Conservation (phyloP, 2,113 vertebrate genomes). For the Halichoerus grypus region DNA sequence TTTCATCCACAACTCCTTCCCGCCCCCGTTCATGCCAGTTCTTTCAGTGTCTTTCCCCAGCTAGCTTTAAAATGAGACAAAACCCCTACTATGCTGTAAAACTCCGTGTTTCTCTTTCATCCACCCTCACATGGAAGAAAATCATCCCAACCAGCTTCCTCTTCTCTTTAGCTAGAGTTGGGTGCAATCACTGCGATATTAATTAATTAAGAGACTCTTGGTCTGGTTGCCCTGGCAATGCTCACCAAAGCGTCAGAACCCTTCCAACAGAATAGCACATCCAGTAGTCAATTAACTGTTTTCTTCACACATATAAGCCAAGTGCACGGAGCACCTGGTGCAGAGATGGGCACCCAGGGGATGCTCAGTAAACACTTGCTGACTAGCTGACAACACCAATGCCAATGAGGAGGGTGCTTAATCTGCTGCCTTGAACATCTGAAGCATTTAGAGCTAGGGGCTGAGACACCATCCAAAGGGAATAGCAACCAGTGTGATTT, state of each 20-base stretch:
- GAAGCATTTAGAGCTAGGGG: neutral
- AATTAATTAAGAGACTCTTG: constrained; percentile 67
- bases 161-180: neutral
- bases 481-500: neutral
- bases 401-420: neutral
- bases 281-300: constrained; percentile 52
- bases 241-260: constrained; percentile 53
- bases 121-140: constrained; percentile 3
- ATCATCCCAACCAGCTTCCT: neutral
- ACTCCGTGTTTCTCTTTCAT: neutral
- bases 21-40: neutral
- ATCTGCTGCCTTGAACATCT: neutral
- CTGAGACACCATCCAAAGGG: neutral
- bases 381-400: constrained; percentile 14
- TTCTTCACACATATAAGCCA: constrained; percentile 17
- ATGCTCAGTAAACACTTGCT: neutral
- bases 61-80: neutral
- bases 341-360: constrained; percentile 9
- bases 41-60: neutral
- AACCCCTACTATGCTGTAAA: neutral
- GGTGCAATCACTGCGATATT: neutral
- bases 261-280: constrained; percentile 19
- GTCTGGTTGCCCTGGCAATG: constrained; percentile 75
- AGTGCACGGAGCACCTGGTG: constrained; percentile 34
- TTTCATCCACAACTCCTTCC: neutral